Evolutionary conservation across 2,888 invertebrate species (phyloP).

Genomic region (Trachelus tabidus): DNA sequence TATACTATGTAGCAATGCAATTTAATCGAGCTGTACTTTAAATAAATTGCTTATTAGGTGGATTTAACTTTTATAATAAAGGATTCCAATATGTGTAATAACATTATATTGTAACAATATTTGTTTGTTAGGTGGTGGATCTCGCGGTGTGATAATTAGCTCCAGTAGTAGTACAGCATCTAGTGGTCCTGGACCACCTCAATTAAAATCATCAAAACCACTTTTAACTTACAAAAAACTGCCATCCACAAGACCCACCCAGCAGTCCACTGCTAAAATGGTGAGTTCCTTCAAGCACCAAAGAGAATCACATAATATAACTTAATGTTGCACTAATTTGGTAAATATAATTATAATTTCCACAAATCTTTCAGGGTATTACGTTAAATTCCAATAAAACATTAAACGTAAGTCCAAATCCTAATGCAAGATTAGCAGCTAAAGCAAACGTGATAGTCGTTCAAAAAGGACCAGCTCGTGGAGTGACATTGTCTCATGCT

Average conservation of each 20-base stretch:
- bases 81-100: background rate
- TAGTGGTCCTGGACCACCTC: conserved; percentile 54
- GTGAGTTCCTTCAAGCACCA: conserved; percentile 26
- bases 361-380: conserved; percentile 39
- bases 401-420: conserved; percentile 48
- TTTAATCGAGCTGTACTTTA: background rate
- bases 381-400: conserved; percentile 49
- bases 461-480: conserved; percentile 70
- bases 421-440: conserved; percentile 56
- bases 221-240: conserved; percentile 48
- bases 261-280: conserved; percentile 50
- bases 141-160: conserved; percentile 38
- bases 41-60: background rate
- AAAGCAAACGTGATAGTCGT: conserved; percentile 74
- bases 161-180: conserved; percentile 43
- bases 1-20: background rate
- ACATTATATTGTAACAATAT: background rate
- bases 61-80: background rate
- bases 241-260: conserved; percentile 45
- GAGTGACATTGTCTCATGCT: conserved; percentile 60
- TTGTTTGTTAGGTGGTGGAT: conserved; percentile 7
- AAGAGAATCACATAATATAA: background rate
- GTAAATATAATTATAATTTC: background rate
- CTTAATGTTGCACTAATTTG: background rate
- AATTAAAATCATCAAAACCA: conserved; percentile 35